Percentiles rank a stretch among this genome's conserved stretches.
Conservation (phyloP, 2,797 vertebrate genomes). For the Mormyrus proboscirostris region DNA sequence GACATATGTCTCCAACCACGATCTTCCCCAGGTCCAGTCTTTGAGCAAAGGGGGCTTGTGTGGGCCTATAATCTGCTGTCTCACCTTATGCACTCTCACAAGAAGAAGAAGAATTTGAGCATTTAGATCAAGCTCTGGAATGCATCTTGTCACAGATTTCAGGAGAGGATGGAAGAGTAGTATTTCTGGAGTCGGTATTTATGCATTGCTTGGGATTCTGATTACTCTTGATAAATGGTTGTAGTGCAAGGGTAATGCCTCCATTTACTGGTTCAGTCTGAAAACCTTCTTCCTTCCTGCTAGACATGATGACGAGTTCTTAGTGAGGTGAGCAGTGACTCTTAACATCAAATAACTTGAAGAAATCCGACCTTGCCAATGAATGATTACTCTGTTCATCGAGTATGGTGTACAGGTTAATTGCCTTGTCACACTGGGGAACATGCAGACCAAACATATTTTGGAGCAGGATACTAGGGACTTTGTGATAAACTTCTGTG, state of each 20-base stretch:
- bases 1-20: not conserved
- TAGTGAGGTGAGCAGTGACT: not conserved
- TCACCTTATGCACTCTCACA: conserved; percentile 18
- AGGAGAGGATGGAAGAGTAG: not conserved
- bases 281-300: not conserved
- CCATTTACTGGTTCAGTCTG: not conserved
- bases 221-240: not conserved
- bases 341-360: not conserved
- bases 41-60: conserved; percentile 12
- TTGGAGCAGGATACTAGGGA: not conserved
- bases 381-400: not conserved
- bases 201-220: not conserved
- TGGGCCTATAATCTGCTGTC: conserved; percentile 11
- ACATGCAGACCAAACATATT: not conserved
- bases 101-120: conserved; percentile 14
- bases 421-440: not conserved
- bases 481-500: not conserved
- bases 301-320: not conserved
- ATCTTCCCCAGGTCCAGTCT: not conserved
- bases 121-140: conserved; percentile 18
- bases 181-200: not conserved
- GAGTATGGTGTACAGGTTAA: not conserved
- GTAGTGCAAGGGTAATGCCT: not conserved
- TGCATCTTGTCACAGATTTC: not conserved
- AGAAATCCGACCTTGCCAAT: not conserved